These are phyloP conservation scores for Vulpes lagopus DNA, from an alignment of 2,113 vertebrate genomes.

Conservation along the genomic window DNA sequence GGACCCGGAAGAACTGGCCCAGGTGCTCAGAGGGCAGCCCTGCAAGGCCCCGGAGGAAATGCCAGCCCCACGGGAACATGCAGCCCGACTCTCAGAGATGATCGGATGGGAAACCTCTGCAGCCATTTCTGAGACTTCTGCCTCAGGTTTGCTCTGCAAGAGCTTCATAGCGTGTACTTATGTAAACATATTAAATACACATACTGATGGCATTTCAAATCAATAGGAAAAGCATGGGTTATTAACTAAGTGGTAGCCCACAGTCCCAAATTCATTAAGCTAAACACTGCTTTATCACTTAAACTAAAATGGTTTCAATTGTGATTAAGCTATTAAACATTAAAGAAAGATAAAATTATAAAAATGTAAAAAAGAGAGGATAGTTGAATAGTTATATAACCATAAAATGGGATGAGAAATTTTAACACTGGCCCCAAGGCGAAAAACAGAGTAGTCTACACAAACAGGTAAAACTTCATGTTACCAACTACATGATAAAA, in stretches of 20 bases:
- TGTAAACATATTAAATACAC: background rate
- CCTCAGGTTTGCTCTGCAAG: background rate
- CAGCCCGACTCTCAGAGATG: background rate
- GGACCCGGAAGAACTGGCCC: too few relatives aligned
- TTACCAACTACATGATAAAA: background rate
- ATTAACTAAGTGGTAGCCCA: background rate
- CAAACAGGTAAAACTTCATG: background rate
- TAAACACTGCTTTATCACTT: background rate
- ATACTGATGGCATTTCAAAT: background rate
- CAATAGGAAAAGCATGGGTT: background rate
- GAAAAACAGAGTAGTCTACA: background rate
- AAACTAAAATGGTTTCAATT: background rate
- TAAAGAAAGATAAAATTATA: background rate
- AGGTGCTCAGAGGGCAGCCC: fast-evolving
- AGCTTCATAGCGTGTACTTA: fast-evolving
- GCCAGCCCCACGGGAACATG: fast-evolving
- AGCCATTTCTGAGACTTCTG: background rate
- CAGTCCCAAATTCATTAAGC: background rate
- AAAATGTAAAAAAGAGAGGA: background rate
- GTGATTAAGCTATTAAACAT: background rate
- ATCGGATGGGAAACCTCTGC: fast-evolving
- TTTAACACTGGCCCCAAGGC: background rate
- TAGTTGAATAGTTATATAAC: background rate
- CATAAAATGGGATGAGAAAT: background rate
- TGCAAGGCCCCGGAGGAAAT: background rate